Base-by-base conservation (phyloP, 2,888 invertebrate species). In the Sialis lutaria region DNA sequence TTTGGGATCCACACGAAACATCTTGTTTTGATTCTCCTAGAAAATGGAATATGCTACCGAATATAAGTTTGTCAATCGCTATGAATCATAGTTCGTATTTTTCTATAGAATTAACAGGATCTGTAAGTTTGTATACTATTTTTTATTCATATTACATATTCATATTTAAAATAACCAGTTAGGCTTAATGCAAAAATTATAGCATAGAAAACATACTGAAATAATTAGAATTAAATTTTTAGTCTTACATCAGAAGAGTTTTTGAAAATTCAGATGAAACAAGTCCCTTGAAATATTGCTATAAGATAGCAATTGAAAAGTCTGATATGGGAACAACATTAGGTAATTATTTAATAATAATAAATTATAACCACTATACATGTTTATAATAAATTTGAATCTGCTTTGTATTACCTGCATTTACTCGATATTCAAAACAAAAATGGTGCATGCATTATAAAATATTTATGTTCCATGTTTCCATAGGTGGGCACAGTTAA, bases 231-330 rank as follows among this genome's bases (percentile, higher is more conserved):
- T 49, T 34, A 40, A 13, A 32, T 47, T 50, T 49, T 12, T 60
- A 72, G 72, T 71, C 68, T 42, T 72, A 69, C 53, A 69, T 72
- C 61, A 60, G 69, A 5, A 63, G 67, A 6, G 64, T 67, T 6
- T 58, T 60, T 2, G 58, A 57, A 6, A 58, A 59, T 8, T 64
- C 63, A 0, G 57, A 60, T 0, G 60, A 65, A 1, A 8, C 31
- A 10, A 22, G 22, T 22, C 22, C 22, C 22, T 61, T 67, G 0
- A 63, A 67, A 47, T 69, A 62, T 52, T 72, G 72, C 53, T 72
- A 71, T 57, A 70, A 70, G 49, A 52, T 72, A 44, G 70, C 69
- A 0, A 52, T 72, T 2, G 68, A 70, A 42, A 60, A 64, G 0
- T 67, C 68, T 0, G 62, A 63, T 0, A 57, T 59, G 1, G 68